Base-by-base conservation (phyloP, 1,140 invertebrate species). In the Heliconius eleuchia region DNA sequence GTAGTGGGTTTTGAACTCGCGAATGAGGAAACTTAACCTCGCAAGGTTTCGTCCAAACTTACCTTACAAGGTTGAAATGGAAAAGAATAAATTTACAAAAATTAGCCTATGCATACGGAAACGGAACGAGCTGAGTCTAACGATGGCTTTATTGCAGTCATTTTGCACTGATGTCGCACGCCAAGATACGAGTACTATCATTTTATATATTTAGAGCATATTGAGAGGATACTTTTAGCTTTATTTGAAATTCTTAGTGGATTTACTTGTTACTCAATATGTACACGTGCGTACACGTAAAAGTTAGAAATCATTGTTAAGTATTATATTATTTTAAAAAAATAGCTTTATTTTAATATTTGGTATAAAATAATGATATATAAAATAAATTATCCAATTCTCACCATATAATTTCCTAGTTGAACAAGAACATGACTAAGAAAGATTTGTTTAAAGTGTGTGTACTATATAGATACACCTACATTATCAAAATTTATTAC, bases 111-210 rank as follows among this genome's bases (percentile, higher is more conserved):
- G 81, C 80, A 84, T 78, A 84, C 80, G 82, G 76, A 82, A 82
- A 85, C 70, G 55, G 83, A 84, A 80, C 71, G 79, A 77, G 71
- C 80, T 83, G 74, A 72, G 55, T 78, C 78, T 77, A 77, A 81
- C 77, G 85, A 87, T 86, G 81, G 80, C 73, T 84, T 81, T 88
- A 89, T 89, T 87, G 88, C 84, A 86, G 83, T 79, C 79, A 74
- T 70, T 82, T 78, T 27, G 37, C 76, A 74, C 77, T 74, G 73
- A 76, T 78, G 83, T 82, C 82, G 85, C 88, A 90, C 86, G 52
- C 78, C 86, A 90, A 90, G 85, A 90, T 90, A 34, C 30, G 30
- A 34, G 30, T 34, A 86, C 84, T 80, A 83, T 83, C 81, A 85
- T 86, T 84, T 85, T 82, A 85, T 76, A 81, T 80, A 66, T 80